These are phyloP conservation scores for Arge pagana DNA, from an alignment of 2,888 invertebrate genomes.

Conservation along the genomic window DNA sequence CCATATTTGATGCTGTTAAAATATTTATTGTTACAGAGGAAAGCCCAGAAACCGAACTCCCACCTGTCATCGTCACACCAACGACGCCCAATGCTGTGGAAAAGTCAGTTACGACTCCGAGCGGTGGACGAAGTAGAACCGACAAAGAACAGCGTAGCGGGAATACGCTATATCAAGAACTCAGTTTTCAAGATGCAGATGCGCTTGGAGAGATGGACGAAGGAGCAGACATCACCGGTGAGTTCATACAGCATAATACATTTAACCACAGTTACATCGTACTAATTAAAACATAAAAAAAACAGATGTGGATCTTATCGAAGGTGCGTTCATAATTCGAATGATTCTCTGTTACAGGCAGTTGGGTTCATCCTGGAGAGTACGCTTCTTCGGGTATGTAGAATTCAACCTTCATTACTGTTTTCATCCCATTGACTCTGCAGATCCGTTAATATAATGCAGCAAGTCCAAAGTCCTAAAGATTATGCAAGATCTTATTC, in stretches of 20 bases:
- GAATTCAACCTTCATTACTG: slow-evolving; percentile 37
- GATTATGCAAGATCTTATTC: too few relatives aligned
- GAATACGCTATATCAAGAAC: slow-evolving; percentile 90
- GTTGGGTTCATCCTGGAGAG: slow-evolving; percentile 98
- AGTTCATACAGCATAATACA: slow-evolving; percentile 26
- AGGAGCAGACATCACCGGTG: slow-evolving; percentile 93
- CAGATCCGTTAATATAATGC: too few relatives aligned
- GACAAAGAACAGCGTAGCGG: slow-evolving; percentile 82
- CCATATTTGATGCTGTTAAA: not conserved
- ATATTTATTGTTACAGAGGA: slow-evolving; percentile 40
- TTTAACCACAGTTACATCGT: slow-evolving; percentile 7
- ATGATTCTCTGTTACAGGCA: slow-evolving; percentile 69
- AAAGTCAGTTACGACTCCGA: slow-evolving; percentile 56
- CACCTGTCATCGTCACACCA: slow-evolving; percentile 47
- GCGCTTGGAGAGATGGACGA: slow-evolving; percentile 85
- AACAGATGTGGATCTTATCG: slow-evolving; percentile 1
- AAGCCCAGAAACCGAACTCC: slow-evolving; percentile 54
- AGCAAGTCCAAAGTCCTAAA: too few relatives aligned
- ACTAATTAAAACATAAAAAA: slow-evolving; percentile 10
- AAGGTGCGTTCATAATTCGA: not conserved
- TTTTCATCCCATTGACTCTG: too few relatives aligned
- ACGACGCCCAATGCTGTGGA: slow-evolving; percentile 53
- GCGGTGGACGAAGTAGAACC: slow-evolving; percentile 68
- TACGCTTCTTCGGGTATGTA: slow-evolving; percentile 95
- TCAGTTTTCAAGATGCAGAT: slow-evolving; percentile 88